Conservation (phyloP, 2,888 invertebrate genomes). For the Diarsia rubi region DNA sequence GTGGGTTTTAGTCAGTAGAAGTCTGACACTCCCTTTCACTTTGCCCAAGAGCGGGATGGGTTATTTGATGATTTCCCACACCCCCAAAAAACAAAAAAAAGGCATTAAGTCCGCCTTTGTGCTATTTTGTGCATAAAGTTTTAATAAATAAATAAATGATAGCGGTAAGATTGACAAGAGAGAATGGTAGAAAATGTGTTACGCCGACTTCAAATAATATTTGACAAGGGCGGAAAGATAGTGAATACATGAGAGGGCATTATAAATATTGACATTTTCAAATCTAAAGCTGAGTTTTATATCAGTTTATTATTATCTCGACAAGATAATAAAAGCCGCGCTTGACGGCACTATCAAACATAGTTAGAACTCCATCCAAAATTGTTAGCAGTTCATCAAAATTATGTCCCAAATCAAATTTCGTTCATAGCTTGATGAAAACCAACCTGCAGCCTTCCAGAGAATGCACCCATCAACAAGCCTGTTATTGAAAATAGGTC, state of each 20-base stretch:
- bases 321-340: background rate
- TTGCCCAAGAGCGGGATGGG: no score
- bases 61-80: no score
- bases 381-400: conserved; percentile 5
- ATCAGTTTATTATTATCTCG: background rate
- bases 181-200: no score
- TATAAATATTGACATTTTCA: background rate
- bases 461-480: conserved; percentile 50
- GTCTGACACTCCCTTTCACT: no score
- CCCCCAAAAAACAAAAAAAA: no score
- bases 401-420: conserved; percentile 18
- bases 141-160: no score
- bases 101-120: no score
- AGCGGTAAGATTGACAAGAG: no score
- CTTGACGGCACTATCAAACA: background rate
- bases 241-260: background rate
- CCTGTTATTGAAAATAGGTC: conserved; percentile 50
- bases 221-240: no score
- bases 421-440: conserved; percentile 23
- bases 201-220: no score
- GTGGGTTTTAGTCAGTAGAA: no score
- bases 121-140: no score
- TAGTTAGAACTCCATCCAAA: background rate
- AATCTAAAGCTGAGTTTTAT: background rate
- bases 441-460: conserved; percentile 14